Percentiles rank a stretch among this genome's conserved stretches.
phyloP scores from a whole-genome alignment of 2,888 invertebrate species.

The Drosophila pseudotakahashii region DNA sequence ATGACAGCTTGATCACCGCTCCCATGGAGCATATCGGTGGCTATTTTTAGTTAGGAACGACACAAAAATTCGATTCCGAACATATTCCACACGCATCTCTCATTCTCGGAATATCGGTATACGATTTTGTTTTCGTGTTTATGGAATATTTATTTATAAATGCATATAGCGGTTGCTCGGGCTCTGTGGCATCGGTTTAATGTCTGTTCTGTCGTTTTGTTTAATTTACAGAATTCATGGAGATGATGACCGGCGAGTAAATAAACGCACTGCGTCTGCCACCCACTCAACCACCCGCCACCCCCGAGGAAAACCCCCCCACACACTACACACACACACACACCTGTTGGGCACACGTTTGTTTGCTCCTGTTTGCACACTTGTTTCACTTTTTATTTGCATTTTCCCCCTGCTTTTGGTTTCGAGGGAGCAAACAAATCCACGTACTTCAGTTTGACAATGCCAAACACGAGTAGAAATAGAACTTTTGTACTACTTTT shows the following conservation, averaged over 20 bases:
- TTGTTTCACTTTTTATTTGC: slow-evolving; percentile 63
- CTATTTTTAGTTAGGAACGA: slow-evolving; percentile 59
- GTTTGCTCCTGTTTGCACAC: slow-evolving; percentile 72
- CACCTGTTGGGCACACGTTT: slow-evolving; percentile 64
- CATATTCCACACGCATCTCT: slow-evolving; percentile 36
- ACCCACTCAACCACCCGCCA: slow-evolving; percentile 28
- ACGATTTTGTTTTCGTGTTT: slow-evolving; percentile 28
- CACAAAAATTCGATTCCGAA: slow-evolving; percentile 37
- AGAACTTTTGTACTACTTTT: slow-evolving; percentile 75
- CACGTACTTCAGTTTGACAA: slow-evolving; percentile 60
- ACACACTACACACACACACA: slow-evolving; percentile 21
- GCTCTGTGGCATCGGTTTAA: slow-evolving; percentile 51
- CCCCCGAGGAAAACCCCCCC: slow-evolving; percentile 11
- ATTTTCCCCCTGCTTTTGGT: slow-evolving; percentile 1
- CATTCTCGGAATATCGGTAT: not conserved
- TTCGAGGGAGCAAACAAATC: slow-evolving; percentile 65
- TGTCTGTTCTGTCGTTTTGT: slow-evolving; percentile 69
- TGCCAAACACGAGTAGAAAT: slow-evolving; percentile 56
- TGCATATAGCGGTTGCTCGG: slow-evolving; percentile 50
- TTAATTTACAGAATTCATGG: slow-evolving; percentile 94
- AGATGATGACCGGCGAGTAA: slow-evolving; percentile 98
- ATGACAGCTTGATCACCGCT: slow-evolving; percentile 67
- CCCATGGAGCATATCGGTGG: slow-evolving; percentile 70
- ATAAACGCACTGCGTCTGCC: slow-evolving; percentile 59
- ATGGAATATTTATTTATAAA: slow-evolving; percentile 58